phyloP scores from a whole-genome alignment of 1,140 invertebrate species.

The Whitmania pigra region DNA sequence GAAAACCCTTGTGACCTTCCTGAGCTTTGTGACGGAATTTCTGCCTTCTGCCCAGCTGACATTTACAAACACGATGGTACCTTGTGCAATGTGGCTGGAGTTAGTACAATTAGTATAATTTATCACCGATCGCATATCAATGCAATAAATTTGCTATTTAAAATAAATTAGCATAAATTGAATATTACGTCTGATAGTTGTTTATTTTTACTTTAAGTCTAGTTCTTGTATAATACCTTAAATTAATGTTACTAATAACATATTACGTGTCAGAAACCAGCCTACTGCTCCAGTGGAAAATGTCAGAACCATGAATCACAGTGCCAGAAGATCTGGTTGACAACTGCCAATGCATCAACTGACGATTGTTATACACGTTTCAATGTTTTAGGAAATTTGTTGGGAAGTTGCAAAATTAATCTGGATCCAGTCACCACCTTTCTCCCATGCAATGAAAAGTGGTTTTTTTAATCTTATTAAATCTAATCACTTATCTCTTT shows the following conservation, averaged over 20 bases:
- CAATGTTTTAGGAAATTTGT: not conserved
- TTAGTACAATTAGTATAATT: not conserved
- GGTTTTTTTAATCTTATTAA: not conserved
- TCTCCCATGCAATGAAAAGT: not conserved
- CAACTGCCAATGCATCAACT: not conserved
- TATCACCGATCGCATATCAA: no score
- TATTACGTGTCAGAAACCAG: not conserved
- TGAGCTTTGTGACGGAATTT: conserved; percentile 34
- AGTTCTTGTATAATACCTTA: no score
- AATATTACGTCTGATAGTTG: no score
- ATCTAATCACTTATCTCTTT: not conserved
- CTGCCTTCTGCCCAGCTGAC: conserved; percentile 34
- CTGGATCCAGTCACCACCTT: not conserved
- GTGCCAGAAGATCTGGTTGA: not conserved
- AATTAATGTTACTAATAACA: not conserved
- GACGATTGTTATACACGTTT: not conserved
- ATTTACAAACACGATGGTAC: conserved; percentile 35
- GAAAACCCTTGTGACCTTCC: conserved; percentile 32
- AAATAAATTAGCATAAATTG: no score
- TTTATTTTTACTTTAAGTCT: no score
- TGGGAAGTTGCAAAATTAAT: not conserved
- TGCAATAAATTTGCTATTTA: no score
- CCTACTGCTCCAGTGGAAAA: conserved; percentile 2
- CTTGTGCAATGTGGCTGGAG: conserved; percentile 32
- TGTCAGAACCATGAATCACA: conserved; percentile 5